A percentile compares a stretch with the other conserved stretches of the same genome.
phyloP scores from a whole-genome alignment of 2,888 invertebrate genomes.

The Mellilla xanthometata region DNA sequence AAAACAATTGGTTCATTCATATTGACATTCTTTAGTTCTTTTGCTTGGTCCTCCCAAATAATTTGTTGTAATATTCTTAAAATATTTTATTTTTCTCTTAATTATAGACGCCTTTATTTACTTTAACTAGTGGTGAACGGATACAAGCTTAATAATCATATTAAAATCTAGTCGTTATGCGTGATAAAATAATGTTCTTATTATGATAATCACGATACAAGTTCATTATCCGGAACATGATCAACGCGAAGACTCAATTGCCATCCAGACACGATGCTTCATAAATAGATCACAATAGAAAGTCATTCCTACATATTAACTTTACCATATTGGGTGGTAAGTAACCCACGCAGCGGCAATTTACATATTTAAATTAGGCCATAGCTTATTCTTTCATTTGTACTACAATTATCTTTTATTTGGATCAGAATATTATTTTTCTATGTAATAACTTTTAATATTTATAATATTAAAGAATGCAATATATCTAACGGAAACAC shows the following conservation, averaged over 20 bases:
- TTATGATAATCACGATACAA: conserved; percentile 37
- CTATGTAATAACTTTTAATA: background rate
- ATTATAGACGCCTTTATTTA: no score
- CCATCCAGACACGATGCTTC: conserved; percentile 42
- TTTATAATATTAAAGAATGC: no score
- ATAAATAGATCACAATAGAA: conserved; percentile 53
- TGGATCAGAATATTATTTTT: conserved; percentile 1
- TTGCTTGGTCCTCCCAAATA: no score
- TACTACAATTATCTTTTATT: background rate
- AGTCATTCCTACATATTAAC: conserved; percentile 23
- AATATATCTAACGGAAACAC: conserved; percentile 18
- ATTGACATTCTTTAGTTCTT: no score
- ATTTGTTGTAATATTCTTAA: no score
- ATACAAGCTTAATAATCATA: no score
- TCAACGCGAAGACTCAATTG: conserved; percentile 43
- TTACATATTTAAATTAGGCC: conserved; percentile 29
- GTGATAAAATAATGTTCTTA: conserved; percentile 30
- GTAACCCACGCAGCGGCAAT: conserved; percentile 18
- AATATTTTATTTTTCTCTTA: no score
- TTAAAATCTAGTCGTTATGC: conserved; percentile 15
- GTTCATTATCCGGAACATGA: conserved; percentile 43
- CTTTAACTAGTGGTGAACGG: no score
- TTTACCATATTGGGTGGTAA: conserved; percentile 15
- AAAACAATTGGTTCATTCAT: no score
- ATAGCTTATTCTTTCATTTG: conserved; percentile 7